These are phyloP conservation scores for Decapterus maruadsi DNA, from an alignment of 2,797 vertebrate genomes.

Conservation along the genomic window DNA sequence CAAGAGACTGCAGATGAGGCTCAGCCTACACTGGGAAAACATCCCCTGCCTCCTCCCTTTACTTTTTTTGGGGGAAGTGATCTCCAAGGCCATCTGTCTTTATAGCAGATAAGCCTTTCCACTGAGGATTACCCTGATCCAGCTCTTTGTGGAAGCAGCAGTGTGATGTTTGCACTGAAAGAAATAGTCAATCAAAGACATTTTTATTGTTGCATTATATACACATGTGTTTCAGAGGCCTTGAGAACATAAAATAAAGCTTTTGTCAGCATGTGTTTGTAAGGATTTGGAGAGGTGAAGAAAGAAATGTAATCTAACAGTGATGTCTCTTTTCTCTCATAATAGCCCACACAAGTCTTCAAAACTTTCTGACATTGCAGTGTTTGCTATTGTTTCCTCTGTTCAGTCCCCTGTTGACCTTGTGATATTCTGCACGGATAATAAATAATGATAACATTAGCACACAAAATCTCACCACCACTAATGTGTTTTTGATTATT, in stretches of 20 bases:
- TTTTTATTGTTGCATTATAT: background rate
- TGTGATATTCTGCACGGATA: background rate
- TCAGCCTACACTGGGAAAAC: background rate
- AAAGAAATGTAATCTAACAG: background rate
- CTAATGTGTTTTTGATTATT: no score
- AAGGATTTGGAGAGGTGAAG: background rate
- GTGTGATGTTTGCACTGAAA: background rate
- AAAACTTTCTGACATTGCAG: background rate
- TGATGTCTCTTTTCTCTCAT: no score
- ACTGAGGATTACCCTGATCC: background rate
- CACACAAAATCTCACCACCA: background rate
- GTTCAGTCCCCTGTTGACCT: background rate
- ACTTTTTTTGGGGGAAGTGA: background rate
- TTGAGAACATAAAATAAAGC: background rate
- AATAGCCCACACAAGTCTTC: background rate
- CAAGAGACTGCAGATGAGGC: background rate
- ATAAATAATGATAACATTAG: background rate
- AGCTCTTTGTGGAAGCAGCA: conserved; percentile 22
- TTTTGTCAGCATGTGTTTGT: background rate
- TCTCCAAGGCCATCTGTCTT: background rate
- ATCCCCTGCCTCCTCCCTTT: background rate
- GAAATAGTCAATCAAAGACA: conserved; percentile 15
- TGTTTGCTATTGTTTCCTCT: background rate
- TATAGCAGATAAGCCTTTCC: background rate
- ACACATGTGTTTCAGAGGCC: background rate